Base-by-base conservation (phyloP, 1,140 invertebrate genomes). In the Coboldia fuscipes region DNA sequence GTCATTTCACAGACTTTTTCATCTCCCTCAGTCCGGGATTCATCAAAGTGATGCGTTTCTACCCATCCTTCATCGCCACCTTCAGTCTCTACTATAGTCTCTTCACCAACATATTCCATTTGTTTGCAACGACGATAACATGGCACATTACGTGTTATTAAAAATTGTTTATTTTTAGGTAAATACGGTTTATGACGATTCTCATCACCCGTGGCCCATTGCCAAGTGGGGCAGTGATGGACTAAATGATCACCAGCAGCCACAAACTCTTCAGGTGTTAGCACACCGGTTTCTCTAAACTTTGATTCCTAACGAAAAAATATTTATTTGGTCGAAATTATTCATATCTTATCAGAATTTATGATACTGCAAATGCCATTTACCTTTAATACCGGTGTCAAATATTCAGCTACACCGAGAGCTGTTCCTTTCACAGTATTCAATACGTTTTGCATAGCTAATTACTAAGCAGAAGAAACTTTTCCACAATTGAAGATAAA, bases 151-250 rank as follows among this genome's bases (percentile, higher is more conserved):
- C 79, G 74, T 4, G 94, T 98, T 14, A 98, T 76, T 24, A 99
- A 68, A 61, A 94, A 98, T 56, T 99, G 96, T 62, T 98, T 98
- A 44, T 94, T 82, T 47, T 73, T 70, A 8, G 90, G 90, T 36
- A 97, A 65, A 61, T 96, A 96, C 4, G 77, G 58, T 51, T 90
- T 81, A 10, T 71, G 60, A 60, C 80, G 82, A 7, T 72, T 62
- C 46, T 89, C 78, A 53, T 97, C 89, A 1, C 88, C 89, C 16
- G 71, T 66, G 3, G 84, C 75, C 96, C 96, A 99, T 47, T 94
- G 84, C 96, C 96, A 99, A 2, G 94, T 97, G 1, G 96, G 94
- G 58, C 93, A 99, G 56, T 97, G 93, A 61, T 98, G 92, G 1
- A 98, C 92, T 15, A 99, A 58, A 56, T 98, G 93, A 57, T 99